Conservation (phyloP, 2,797 vertebrate species). For the Artibeus jamaicensis region DNA sequence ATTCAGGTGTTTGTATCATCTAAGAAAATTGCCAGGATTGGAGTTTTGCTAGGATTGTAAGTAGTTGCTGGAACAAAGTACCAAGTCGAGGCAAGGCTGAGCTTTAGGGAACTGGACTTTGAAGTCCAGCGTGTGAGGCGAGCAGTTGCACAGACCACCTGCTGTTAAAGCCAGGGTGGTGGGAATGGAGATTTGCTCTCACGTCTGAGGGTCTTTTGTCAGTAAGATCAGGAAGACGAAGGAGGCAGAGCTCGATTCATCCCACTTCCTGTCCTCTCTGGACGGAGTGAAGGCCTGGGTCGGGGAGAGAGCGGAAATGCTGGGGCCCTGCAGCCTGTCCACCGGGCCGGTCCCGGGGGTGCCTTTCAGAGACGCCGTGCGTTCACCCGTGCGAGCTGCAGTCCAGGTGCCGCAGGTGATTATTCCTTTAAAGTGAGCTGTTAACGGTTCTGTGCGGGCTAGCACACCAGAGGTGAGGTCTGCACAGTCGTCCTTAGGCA, state of each 20-base stretch:
- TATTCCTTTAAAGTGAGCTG: background rate
- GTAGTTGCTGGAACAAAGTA: background rate
- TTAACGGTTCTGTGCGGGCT: background rate
- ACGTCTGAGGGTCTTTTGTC: background rate
- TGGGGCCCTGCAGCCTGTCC: background rate
- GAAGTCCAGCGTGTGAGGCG: background rate
- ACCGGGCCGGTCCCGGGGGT: background rate
- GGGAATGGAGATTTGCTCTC: background rate
- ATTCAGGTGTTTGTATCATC: background rate
- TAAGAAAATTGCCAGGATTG: constrained; percentile 5
- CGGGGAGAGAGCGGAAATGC: background rate
- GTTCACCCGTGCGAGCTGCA: background rate
- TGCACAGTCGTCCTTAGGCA: background rate
- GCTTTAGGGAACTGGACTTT: background rate
- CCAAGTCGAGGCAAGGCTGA: background rate
- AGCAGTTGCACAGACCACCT: background rate
- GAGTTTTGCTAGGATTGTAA: background rate
- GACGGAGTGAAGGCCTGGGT: background rate
- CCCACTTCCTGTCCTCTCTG: background rate
- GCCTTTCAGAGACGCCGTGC: background rate
- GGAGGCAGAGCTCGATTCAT: background rate
- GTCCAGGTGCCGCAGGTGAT: background rate
- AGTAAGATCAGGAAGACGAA: background rate
- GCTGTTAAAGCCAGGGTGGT: background rate
- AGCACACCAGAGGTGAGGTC: background rate